Conservation (phyloP, 2,113 vertebrate species). For the Melanocharis versteri region DNA sequence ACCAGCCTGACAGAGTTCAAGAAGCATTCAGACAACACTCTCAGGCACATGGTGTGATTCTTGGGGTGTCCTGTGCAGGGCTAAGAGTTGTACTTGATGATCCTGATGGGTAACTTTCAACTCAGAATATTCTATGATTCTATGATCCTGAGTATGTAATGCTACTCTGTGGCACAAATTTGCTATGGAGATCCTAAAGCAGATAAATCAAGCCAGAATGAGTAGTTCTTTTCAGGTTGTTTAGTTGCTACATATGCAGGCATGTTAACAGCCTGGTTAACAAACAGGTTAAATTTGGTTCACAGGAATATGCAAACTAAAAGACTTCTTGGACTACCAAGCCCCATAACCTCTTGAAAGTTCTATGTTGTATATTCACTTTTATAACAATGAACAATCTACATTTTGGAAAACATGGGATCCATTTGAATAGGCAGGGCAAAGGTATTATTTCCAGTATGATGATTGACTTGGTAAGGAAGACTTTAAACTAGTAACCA, state of each 20-base stretch:
- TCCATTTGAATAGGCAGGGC: not conserved
- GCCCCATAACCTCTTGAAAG: not conserved
- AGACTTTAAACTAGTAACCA: not conserved
- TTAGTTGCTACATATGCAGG: not conserved
- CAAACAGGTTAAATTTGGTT: too few species aligned
- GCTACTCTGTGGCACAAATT: not conserved
- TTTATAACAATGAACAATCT: not conserved
- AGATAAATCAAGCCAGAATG: not conserved
- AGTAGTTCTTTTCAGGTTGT: not conserved
- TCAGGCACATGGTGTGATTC: not conserved
- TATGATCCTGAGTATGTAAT: not conserved
- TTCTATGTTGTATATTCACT: accelerated
- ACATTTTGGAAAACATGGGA: not conserved
- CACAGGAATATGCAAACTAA: accelerated
- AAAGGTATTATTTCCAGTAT: not conserved
- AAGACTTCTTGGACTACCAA: not conserved
- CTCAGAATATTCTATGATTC: not conserved
- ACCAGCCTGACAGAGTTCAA: not conserved
- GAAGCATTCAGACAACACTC: not conserved
- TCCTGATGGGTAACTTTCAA: not conserved
- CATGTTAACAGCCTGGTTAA: not conserved
- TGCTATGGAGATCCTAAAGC: not conserved
- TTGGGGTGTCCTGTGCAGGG: not conserved
- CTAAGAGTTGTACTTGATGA: not conserved
- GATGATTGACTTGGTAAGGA: not conserved